Conservation (phyloP, 2,113 vertebrate species). For the Machaerirhynchus nigripectus region DNA sequence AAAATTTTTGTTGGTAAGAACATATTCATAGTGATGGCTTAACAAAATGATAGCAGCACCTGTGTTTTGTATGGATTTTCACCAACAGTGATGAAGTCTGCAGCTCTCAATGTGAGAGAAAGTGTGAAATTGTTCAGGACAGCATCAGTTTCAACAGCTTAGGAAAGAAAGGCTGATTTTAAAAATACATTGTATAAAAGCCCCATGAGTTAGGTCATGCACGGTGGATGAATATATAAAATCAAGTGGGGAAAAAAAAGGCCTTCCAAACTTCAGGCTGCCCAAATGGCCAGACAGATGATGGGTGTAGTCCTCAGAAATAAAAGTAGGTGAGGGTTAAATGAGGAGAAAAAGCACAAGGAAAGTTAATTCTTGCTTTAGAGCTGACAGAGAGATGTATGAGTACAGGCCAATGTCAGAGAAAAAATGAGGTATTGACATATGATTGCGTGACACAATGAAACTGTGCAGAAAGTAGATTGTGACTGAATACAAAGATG, state of each 20-base stretch:
- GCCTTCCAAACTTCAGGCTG: neutral
- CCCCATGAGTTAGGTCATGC: neutral
- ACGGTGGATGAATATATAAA: neutral
- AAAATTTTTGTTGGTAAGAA: neutral
- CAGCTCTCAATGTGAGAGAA: neutral
- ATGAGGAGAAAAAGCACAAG: neutral
- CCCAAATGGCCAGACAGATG: neutral
- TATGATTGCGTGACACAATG: neutral
- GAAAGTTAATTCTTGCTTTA: neutral
- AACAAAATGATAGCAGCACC: neutral
- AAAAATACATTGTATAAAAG: neutral
- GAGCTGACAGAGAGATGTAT: neutral
- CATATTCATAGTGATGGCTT: neutral
- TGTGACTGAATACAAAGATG: neutral
- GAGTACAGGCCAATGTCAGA: neutral
- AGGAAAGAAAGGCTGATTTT: neutral
- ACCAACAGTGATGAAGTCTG: neutral
- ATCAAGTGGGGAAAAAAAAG: neutral
- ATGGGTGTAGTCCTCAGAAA: neutral
- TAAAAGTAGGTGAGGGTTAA: neutral
- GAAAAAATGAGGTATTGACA: neutral
- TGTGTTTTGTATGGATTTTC: neutral
- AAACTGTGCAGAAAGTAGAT: neutral
- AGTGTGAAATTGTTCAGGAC: neutral
- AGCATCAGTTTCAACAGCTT: neutral